These are phyloP conservation scores for Campylorhamphus procurvoides DNA, from an alignment of 2,113 vertebrate genomes.

Conservation along the genomic window DNA sequence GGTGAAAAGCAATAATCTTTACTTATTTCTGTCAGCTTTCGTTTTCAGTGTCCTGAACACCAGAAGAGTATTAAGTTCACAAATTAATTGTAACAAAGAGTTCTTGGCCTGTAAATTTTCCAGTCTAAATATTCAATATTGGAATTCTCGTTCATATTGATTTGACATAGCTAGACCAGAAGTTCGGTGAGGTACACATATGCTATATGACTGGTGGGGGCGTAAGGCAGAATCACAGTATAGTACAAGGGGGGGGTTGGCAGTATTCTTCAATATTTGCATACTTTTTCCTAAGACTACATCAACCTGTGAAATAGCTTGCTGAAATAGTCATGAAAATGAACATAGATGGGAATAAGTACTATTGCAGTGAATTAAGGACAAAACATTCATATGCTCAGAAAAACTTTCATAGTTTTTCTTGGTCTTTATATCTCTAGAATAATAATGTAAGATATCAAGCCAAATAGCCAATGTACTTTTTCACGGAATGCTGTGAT, in stretches of 20 bases:
- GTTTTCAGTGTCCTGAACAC: not conserved
- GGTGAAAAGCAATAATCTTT: not conserved
- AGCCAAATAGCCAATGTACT: not conserved
- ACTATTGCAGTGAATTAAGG: not conserved
- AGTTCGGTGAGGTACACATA: not conserved
- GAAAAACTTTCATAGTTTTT: not conserved
- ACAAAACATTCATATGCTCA: not conserved
- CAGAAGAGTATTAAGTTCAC: not conserved
- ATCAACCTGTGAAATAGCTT: not conserved
- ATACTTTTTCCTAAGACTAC: not conserved
- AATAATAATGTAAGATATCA: not conserved
- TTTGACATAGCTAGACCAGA: not conserved
- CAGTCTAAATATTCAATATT: not conserved
- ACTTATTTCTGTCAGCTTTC: not conserved
- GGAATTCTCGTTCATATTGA: not conserved
- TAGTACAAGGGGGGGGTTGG: accelerated
- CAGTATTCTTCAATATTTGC: not conserved
- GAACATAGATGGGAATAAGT: not conserved
- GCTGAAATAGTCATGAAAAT: not conserved
- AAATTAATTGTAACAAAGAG: not conserved
- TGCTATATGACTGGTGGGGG: not conserved
- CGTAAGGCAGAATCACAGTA: not conserved
- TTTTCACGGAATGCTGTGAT: not conserved
- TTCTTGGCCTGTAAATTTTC: not conserved
- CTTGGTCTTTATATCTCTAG: not conserved